Conservation (phyloP, 2,888 invertebrate species). For the Paralinhomoeus sp. region DNA sequence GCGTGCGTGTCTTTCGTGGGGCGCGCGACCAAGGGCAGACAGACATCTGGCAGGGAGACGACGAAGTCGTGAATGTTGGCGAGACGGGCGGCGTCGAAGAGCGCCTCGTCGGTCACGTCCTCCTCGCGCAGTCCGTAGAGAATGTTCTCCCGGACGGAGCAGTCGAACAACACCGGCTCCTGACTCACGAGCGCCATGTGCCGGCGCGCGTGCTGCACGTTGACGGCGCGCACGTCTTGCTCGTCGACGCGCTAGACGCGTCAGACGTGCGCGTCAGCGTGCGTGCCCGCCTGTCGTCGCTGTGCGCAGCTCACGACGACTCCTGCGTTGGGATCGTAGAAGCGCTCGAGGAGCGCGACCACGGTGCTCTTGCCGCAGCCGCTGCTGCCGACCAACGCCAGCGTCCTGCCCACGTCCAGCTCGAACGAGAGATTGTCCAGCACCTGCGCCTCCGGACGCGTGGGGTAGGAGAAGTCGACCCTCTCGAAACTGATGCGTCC, state of each 20-base stretch:
- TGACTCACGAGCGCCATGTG: slow-evolving; percentile 72
- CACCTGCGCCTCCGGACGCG: slow-evolving; percentile 22
- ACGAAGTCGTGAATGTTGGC: slow-evolving; percentile 32
- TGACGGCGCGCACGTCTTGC: slow-evolving; percentile 40
- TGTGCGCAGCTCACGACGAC: slow-evolving; percentile 40
- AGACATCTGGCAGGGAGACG: slow-evolving; percentile 23
- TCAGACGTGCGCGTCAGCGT: too few species aligned
- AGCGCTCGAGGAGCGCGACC: slow-evolving; percentile 41
- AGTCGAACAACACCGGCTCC: slow-evolving; percentile 67
- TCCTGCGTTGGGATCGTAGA: slow-evolving; percentile 52
- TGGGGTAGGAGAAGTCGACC: slow-evolving; percentile 26
- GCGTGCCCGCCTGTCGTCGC: too few species aligned
- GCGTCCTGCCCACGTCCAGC: slow-evolving; percentile 17
- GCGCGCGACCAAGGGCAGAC: too few species aligned
- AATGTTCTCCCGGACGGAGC: slow-evolving; percentile 41
- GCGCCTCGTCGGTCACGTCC: slow-evolving; percentile 18
- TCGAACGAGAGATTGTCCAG: slow-evolving; percentile 5
- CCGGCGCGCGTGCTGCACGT: slow-evolving; percentile 42
- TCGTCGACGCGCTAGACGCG: slow-evolving; percentile 17
- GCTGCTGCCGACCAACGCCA: slow-evolving; percentile 29
- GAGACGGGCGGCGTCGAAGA: slow-evolving; percentile 24
- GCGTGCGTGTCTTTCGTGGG: too few species aligned
- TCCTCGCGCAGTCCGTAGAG: slow-evolving; percentile 17
- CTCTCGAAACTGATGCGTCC: slow-evolving; percentile 17
- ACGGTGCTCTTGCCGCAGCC: slow-evolving; percentile 30